Evolutionary conservation across 1,140 invertebrate species (phyloP).

Genomic region (Trissolcus basalis): DNA sequence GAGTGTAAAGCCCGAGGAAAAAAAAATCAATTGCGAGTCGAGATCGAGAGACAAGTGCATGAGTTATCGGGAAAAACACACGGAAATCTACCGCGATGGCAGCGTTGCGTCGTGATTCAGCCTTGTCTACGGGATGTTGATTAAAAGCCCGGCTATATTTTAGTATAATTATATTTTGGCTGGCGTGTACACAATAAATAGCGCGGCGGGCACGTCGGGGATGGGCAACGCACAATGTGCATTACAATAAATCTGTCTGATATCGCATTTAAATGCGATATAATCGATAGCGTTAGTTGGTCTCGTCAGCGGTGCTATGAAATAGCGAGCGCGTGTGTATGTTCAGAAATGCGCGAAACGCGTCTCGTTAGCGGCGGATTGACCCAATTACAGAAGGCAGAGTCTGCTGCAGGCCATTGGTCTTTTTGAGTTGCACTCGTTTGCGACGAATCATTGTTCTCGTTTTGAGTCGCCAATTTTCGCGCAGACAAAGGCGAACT

Average conservation of each 20-base stretch:
- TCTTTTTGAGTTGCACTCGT: constrained; percentile 52
- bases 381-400: constrained; percentile 62
- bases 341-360: constrained; percentile 56
- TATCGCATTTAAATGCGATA: constrained; percentile 59
- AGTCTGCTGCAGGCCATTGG: constrained; percentile 57
- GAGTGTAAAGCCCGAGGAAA: no score
- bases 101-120: constrained; percentile 32
- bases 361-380: constrained; percentile 60
- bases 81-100: constrained; percentile 3
- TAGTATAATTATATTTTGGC: constrained; percentile 61
- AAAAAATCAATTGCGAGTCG: not conserved
- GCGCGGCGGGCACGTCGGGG: constrained; percentile 44
- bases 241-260: constrained; percentile 61
- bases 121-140: constrained; percentile 57
- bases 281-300: constrained; percentile 58
- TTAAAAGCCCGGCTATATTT: constrained; percentile 59
- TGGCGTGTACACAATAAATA: constrained; percentile 57
- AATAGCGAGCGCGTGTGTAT: constrained; percentile 40
- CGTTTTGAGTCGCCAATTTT: constrained; percentile 56
- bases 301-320: constrained; percentile 54
- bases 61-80: constrained; percentile 16
- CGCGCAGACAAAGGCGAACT: constrained; percentile 26
- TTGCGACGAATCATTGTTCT: constrained; percentile 56
- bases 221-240: constrained; percentile 40
- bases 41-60: constrained; percentile 20